Percentiles rank a stretch among this genome's conserved stretches.
phyloP scores from a whole-genome alignment of 1,140 invertebrate genomes.

The Drosophila pectinifera region DNA sequence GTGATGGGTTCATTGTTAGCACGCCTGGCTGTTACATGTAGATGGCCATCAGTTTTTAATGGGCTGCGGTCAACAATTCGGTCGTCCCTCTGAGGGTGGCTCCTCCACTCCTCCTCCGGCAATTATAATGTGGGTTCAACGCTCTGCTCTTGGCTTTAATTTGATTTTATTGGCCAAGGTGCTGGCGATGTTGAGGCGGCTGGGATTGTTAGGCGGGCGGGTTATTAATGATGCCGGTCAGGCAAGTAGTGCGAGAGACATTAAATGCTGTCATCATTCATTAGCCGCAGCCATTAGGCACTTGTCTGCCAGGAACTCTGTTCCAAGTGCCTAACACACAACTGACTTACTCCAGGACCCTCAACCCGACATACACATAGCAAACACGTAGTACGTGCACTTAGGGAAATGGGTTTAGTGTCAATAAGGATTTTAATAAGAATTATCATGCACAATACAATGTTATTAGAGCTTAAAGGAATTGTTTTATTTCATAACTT shows the following conservation, averaged over 20 bases:
- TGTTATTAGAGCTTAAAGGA: no score
- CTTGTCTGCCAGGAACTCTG: conserved; percentile 61
- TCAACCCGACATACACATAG: neutral
- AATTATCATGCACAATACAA: neutral
- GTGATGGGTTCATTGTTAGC: conserved; percentile 50
- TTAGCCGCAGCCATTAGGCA: conserved; percentile 72
- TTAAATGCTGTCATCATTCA: conserved; percentile 83
- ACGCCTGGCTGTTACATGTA: conserved; percentile 3
- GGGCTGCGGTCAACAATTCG: conserved; percentile 60
- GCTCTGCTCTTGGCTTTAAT: conserved; percentile 59
- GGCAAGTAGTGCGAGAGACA: conserved; percentile 18
- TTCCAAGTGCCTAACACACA: conserved; percentile 54
- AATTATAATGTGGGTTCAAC: conserved; percentile 44
- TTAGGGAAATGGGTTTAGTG: conserved; percentile 11
- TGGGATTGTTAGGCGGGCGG: conserved; percentile 33
- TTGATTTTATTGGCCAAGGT: conserved; percentile 76
- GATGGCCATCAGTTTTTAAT: conserved; percentile 62
- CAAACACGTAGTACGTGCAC: conserved; percentile 19
- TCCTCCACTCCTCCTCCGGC: neutral
- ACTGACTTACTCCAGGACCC: conserved; percentile 54
- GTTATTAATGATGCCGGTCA: conserved; percentile 69
- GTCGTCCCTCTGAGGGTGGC: conserved; percentile 31
- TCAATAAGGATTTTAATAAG: neutral
- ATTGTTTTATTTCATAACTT: no score
- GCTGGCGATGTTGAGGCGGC: conserved; percentile 23